Percentiles rank a stretch among this genome's conserved stretches.
Conservation (phyloP, 1,140 invertebrate species). For the Polypedilum pembai region DNA sequence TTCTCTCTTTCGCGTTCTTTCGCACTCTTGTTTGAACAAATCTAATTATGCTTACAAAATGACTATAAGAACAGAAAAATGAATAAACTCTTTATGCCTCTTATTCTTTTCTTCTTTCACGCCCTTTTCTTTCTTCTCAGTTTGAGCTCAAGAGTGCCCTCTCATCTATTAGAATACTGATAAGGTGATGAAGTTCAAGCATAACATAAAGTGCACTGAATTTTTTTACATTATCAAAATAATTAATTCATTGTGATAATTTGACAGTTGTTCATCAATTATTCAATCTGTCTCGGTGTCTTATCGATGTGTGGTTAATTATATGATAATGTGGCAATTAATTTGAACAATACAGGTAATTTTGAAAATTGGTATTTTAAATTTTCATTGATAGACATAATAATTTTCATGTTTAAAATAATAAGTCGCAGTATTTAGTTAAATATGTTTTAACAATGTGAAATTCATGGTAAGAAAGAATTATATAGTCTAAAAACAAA, state of each 20-base stretch:
- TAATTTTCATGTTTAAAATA: too few species aligned
- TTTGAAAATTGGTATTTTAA: too few species aligned
- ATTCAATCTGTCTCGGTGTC: not conserved
- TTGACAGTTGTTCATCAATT: not conserved
- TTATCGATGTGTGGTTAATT: constrained; percentile 17
- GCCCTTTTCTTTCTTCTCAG: not conserved
- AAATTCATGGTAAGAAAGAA: too few species aligned
- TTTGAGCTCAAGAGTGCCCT: not conserved
- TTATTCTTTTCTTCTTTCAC: not conserved
- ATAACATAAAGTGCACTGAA: not conserved
- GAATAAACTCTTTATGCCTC: constrained; percentile 1
- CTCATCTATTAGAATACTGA: not conserved
- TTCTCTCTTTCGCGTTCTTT: not conserved
- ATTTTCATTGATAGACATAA: too few species aligned
- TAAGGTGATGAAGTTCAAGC: not conserved
- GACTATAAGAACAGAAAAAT: not conserved
- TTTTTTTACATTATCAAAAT: not conserved
- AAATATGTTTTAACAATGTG: too few species aligned
- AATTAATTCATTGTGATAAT: constrained; percentile 7
- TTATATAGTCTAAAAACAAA: too few species aligned
- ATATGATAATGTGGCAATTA: constrained; percentile 7
- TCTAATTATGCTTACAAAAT: constrained; percentile 14
- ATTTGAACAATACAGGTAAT: not conserved
- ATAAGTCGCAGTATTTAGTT: too few species aligned
- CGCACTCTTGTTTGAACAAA: not conserved